Percentiles rank a stretch among this genome's conserved stretches.
These are phyloP conservation scores for Mirza zaza DNA, from an alignment of 2,113 vertebrate genomes.

Conservation along the genomic window DNA sequence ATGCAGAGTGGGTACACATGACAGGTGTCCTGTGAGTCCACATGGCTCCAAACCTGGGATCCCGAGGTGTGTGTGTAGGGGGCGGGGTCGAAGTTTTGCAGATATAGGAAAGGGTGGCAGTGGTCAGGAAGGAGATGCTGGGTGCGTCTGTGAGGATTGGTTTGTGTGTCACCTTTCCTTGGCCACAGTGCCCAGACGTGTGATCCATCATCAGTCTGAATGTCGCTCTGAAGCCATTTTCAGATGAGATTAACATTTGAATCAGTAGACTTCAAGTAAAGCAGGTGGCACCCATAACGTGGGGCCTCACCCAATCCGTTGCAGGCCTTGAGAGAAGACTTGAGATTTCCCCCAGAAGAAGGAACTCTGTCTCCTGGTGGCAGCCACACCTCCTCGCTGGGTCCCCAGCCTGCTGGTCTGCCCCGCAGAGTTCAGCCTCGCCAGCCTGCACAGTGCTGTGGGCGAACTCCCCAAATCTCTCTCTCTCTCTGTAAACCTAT, in stretches of 20 bases:
- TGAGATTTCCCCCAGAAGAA: neutral
- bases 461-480: rapidly evolving
- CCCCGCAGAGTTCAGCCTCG: neutral
- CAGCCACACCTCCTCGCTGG: too few species aligned
- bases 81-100: neutral
- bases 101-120: neutral
- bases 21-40: neutral
- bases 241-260: neutral
- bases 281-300: too few species aligned
- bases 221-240: neutral
- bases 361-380: neutral
- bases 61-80: neutral
- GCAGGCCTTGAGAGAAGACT: neutral
- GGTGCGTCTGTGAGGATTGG: rapidly evolving
- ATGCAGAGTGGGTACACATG: rapidly evolving
- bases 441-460: too few species aligned
- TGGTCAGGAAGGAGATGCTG: neutral
- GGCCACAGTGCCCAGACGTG: rapidly evolving
- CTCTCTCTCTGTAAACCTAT: neutral
- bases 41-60: neutral
- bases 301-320: too few species aligned
- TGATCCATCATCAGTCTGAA: neutral
- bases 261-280: neutral
- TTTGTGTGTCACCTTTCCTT: neutral
- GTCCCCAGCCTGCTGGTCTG: neutral